phyloP scores from a whole-genome alignment of 2,888 invertebrate genomes.

The Pasiphila rectangulata region DNA sequence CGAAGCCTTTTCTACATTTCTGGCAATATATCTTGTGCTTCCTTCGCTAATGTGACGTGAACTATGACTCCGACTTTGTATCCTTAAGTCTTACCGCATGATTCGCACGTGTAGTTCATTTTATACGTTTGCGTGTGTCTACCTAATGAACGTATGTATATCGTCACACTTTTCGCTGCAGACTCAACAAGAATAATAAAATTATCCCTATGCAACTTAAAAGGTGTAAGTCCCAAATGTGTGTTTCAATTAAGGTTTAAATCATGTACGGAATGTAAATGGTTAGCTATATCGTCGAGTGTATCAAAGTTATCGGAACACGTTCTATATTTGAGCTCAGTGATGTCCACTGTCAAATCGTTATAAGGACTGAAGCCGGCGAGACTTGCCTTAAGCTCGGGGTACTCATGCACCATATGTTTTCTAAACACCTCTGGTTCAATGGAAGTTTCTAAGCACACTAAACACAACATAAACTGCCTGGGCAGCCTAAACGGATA shows the following conservation, averaged over 20 bases:
- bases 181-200: constrained; percentile 21
- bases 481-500: constrained; percentile 49
- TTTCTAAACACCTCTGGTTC: constrained; percentile 41
- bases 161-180: constrained; percentile 26
- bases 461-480: constrained; percentile 36
- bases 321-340: constrained; percentile 39
- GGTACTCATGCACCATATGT: constrained; percentile 43
- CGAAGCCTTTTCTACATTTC: constrained; percentile 27
- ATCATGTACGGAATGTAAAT: constrained; percentile 33
- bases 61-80: constrained; percentile 21
- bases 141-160: constrained; percentile 26
- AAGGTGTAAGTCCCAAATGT: constrained; percentile 37
- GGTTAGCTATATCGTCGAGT: constrained; percentile 38
- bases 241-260: constrained; percentile 34
- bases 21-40: constrained; percentile 21
- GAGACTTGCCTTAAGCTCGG: constrained; percentile 25
- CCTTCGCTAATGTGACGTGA: constrained; percentile 21
- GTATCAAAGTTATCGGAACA: constrained; percentile 35
- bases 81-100: constrained; percentile 29
- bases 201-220: constrained; percentile 27
- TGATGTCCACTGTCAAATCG: constrained; percentile 32
- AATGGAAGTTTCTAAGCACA: constrained; percentile 43
- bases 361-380: constrained; percentile 11
- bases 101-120: constrained; percentile 29
- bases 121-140: constrained; percentile 29